Conservation (phyloP, 2,113 vertebrate species). For the Pandion haliaetus region DNA sequence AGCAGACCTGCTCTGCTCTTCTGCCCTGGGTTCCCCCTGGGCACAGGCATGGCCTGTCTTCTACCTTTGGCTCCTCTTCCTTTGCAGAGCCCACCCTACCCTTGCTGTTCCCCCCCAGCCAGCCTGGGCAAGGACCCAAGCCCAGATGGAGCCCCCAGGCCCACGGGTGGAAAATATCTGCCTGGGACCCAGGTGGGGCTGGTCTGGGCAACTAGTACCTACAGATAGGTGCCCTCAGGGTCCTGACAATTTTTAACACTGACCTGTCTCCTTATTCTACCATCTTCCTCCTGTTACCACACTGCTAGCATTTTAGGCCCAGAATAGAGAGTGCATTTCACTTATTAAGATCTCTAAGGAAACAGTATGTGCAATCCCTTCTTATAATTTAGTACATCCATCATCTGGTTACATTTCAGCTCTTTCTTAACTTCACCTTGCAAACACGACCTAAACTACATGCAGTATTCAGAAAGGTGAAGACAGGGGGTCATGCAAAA, state of each 20-base stretch:
- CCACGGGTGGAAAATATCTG: neutral
- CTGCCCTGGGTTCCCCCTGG: rapidly evolving
- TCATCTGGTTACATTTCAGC: neutral
- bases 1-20: neutral
- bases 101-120: neutral
- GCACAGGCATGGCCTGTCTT: neutral
- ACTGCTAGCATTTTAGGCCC: neutral
- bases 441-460: neutral
- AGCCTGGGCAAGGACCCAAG: neutral
- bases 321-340: neutral
- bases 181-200: neutral
- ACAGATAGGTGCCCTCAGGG: too few species aligned
- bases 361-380: neutral
- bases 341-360: neutral
- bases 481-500: neutral
- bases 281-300: neutral
- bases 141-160: neutral
- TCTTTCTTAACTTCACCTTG: neutral
- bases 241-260: neutral
- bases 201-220: neutral
- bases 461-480: neutral
- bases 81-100: neutral
- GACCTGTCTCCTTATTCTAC: neutral
- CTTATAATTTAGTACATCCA: neutral
- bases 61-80: neutral